Conservation (phyloP, 2,888 invertebrate genomes). For the Aphidoletes aphidimyza region DNA sequence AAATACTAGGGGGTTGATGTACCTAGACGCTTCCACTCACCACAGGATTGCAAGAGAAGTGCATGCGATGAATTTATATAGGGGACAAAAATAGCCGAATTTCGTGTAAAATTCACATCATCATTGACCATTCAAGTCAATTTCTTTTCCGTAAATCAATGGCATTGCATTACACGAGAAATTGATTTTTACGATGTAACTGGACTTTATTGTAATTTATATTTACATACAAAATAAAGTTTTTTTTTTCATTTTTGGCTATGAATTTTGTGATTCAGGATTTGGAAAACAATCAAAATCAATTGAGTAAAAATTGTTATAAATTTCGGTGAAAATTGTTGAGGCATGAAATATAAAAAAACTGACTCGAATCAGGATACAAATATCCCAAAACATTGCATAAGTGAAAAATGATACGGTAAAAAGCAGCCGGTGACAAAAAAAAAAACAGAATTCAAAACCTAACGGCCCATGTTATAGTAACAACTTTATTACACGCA, state of each 20-base stretch:
- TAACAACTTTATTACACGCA: slow-evolving; percentile 34
- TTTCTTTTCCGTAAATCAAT: not conserved
- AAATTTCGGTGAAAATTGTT: not conserved
- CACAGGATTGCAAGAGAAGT: too few relatives aligned
- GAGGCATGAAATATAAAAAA: not conserved
- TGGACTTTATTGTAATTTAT: not conserved
- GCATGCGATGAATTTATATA: too few relatives aligned
- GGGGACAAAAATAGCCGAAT: too few relatives aligned
- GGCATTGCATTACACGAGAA: not conserved
- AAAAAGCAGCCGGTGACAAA: not conserved
- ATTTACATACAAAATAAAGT: not conserved
- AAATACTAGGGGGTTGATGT: too few relatives aligned
- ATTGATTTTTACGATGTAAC: slow-evolving; percentile 42
- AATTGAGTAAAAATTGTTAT: slow-evolving; percentile 26
- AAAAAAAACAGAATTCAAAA: not conserved
- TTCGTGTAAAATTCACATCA: too few relatives aligned
- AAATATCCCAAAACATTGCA: too few relatives aligned
- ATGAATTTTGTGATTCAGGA: not conserved
- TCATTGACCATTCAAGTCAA: too few relatives aligned
- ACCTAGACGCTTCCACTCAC: too few relatives aligned
- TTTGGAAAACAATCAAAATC: slow-evolving; percentile 32
- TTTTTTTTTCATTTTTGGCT: not conserved
- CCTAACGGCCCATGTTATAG: slow-evolving; percentile 1
- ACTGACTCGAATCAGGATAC: too few relatives aligned
- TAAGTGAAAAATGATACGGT: too few relatives aligned